Conservation (phyloP, 2,797 vertebrate species). For the Chloroceryle inda region DNA sequence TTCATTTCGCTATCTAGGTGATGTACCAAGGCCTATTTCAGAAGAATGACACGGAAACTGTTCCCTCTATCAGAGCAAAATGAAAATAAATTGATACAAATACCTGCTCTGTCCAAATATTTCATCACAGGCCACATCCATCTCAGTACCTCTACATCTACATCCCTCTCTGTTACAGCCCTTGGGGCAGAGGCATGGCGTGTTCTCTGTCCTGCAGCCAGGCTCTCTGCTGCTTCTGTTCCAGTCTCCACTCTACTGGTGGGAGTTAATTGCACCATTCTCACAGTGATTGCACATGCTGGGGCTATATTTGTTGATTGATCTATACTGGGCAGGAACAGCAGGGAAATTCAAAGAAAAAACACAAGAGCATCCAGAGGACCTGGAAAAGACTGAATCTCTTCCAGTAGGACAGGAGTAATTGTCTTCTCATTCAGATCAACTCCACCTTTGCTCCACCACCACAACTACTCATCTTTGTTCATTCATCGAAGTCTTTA, state of each 20-base stretch:
- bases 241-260: background rate
- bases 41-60: background rate
- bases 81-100: background rate
- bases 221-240: background rate
- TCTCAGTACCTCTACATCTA: background rate
- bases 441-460: background rate
- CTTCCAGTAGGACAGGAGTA: background rate
- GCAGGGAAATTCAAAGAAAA: background rate
- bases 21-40: background rate
- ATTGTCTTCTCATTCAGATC: background rate
- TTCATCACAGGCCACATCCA: background rate
- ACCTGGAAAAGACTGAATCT: background rate
- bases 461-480: background rate
- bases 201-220: background rate
- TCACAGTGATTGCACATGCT: background rate
- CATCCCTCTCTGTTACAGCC: background rate
- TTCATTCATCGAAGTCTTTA: background rate
- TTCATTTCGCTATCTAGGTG: background rate
- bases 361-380: background rate
- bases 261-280: conserved; percentile 1
- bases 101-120: background rate
- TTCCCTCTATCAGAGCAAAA: background rate
- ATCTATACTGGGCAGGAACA: background rate
- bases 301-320: background rate
- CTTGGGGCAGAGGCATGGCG: background rate